These are phyloP conservation scores for Platyrinchus mystaceus DNA, from an alignment of 2,797 vertebrate genomes.

Conservation along the genomic window DNA sequence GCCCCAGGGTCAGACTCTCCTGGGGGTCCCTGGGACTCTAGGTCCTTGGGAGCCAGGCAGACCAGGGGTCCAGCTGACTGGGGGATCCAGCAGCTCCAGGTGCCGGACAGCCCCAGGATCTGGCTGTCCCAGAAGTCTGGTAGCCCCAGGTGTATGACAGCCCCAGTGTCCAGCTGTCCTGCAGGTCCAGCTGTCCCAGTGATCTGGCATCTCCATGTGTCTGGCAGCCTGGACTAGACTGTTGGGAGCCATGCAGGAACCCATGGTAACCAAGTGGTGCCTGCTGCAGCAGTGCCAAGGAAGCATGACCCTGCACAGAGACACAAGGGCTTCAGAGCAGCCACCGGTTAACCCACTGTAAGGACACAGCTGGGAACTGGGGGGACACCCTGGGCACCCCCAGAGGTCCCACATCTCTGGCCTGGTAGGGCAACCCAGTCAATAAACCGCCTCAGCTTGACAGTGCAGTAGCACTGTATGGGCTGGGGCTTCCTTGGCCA, in stretches of 20 bases:
- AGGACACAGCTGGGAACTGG: not conserved
- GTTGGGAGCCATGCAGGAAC: not conserved
- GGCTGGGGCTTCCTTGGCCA: not conserved
- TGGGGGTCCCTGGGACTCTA: not conserved
- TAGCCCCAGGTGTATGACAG: not conserved
- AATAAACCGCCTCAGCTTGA: not conserved
- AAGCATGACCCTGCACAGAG: not conserved
- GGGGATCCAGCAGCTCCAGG: not conserved
- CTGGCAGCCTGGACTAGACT: not conserved
- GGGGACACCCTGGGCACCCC: fast-evolving
- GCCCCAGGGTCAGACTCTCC: no score
- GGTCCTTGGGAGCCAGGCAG: not conserved
- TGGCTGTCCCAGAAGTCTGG: not conserved
- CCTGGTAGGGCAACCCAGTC: not conserved
- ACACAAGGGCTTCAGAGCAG: not conserved
- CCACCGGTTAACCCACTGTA: not conserved
- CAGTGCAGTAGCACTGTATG: not conserved
- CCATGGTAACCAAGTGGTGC: fast-evolving
- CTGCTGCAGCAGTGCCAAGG: not conserved
- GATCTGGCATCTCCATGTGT: not conserved
- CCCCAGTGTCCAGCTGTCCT: not conserved
- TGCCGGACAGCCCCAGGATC: not conserved
- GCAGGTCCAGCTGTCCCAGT: not conserved
- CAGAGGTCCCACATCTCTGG: not conserved
- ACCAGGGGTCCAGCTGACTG: not conserved